phyloP scores from a whole-genome alignment of 2,797 vertebrate genomes.

The Phylloscopus collybita region DNA sequence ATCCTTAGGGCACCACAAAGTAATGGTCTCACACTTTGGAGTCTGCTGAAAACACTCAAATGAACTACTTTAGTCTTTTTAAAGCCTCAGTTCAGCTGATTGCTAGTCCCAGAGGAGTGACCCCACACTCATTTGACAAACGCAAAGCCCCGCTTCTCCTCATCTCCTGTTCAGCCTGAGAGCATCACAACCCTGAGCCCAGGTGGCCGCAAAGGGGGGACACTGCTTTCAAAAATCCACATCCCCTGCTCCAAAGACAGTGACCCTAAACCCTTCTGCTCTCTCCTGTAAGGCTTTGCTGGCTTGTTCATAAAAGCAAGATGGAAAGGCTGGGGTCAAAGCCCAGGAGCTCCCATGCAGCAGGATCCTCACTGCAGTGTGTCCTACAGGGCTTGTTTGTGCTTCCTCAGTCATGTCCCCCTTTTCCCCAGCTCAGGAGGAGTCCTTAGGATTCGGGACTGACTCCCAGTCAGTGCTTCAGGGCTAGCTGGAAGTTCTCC shows the following conservation, averaged over 20 bases:
- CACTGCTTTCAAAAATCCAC: neutral
- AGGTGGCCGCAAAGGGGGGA: fast-evolving
- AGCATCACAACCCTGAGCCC: fast-evolving
- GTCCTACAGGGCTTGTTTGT: fast-evolving
- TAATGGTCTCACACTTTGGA: fast-evolving
- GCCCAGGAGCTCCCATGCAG: neutral
- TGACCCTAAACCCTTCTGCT: neutral
- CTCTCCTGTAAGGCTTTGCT: neutral
- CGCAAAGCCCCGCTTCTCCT: neutral
- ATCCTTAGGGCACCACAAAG: neutral
- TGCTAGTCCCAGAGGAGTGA: neutral
- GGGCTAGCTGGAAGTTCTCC: neutral
- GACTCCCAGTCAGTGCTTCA: no score
- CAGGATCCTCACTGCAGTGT: fast-evolving
- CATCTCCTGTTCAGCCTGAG: fast-evolving
- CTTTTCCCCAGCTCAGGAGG: neutral
- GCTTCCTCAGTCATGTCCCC: neutral
- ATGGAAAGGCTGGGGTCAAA: fast-evolving
- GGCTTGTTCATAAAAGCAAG: fast-evolving
- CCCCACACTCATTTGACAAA: fast-evolving
- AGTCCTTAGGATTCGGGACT: neutral
- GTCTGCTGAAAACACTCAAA: neutral
- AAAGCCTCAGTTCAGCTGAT: fast-evolving
- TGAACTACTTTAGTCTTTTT: fast-evolving
- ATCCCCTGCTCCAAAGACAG: neutral